Conservation (phyloP, 2,797 vertebrate species). For the Merluccius polli region DNA sequence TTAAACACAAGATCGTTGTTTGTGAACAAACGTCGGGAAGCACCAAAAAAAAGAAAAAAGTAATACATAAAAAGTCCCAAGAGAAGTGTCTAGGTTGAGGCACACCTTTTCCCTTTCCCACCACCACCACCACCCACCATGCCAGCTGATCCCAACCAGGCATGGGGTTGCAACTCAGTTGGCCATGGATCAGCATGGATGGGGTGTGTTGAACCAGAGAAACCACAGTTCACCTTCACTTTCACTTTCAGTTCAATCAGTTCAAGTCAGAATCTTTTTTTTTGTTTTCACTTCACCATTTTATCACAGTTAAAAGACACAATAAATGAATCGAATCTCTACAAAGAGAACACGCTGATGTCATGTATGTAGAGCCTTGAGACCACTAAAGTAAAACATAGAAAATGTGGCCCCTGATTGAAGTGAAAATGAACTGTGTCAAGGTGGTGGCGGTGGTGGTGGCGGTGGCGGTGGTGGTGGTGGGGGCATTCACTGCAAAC, state of each 20-base stretch:
- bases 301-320: constrained; percentile 2
- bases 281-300: neutral
- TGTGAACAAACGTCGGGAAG: neutral
- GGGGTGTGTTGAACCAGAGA: neutral
- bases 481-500: too few species aligned
- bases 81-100: neutral
- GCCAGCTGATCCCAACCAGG: too few species aligned
- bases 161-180: too few species aligned
- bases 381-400: neutral
- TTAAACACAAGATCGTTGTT: neutral
- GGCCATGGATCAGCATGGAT: too few species aligned
- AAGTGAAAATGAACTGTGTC: neutral
- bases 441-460: neutral
- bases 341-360: neutral
- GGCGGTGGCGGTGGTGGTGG: neutral
- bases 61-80: neutral
- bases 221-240: neutral
- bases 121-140: neutral
- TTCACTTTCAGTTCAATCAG: neutral
- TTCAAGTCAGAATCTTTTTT: constrained; percentile 1
- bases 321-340: neutral
- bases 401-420: neutral
- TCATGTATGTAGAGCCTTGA: neutral
- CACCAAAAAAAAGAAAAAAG: neutral
- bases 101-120: neutral